Base-by-base conservation (phyloP, 1,140 invertebrate genomes). In the Caenorhabditis remanei region DNA sequence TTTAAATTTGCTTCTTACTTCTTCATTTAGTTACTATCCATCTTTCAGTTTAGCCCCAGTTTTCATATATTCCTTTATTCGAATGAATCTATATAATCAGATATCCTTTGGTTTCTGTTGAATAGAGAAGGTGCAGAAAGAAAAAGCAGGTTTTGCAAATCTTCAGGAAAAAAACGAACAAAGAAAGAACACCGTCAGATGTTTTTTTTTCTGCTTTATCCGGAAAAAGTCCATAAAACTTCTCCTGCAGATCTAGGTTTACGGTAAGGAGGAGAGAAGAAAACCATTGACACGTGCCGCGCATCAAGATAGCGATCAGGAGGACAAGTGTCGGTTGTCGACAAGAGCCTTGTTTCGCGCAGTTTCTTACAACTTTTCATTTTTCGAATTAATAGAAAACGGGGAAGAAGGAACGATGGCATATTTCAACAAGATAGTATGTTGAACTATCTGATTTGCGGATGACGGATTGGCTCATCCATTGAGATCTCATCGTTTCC, bases 201-300 rank as follows among this genome's bases (percentile, higher is more conserved):
- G 71, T 79, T 79, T 79, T 79, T 79, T 79, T 3, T 53, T 46
- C n/a, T 24, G 7, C 13, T 43, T 7, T 19, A 2, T 32, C 32
- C 32, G 32, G 32, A 32, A 24, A 79, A 50, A 50, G 46, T 79
- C 71, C 46, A 79, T 79, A 79, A 79, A 79, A 79, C 71, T 79
- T 79, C 43, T 6, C 11, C 55, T 1, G 14, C 14, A 79, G n/a
- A 79, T 50, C 71, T 79, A 50, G 71, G 71, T 50, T 16, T 79
- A 79, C 71, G 71, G 71, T 79, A 79, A 24, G 19, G 1, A 46
- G 41, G 24, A 43, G 16, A 71, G 32, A 32, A n/a, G 67, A 24
- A 63, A 79, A 48, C 71, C 71, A 79, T 79, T 46, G 71, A 79
- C 71, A 79, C 71, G 71, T 79, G 71, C 71, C 71, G 71, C 43